phyloP scores from a whole-genome alignment of 1,140 invertebrate genomes.

The Ganaspis sp. region DNA sequence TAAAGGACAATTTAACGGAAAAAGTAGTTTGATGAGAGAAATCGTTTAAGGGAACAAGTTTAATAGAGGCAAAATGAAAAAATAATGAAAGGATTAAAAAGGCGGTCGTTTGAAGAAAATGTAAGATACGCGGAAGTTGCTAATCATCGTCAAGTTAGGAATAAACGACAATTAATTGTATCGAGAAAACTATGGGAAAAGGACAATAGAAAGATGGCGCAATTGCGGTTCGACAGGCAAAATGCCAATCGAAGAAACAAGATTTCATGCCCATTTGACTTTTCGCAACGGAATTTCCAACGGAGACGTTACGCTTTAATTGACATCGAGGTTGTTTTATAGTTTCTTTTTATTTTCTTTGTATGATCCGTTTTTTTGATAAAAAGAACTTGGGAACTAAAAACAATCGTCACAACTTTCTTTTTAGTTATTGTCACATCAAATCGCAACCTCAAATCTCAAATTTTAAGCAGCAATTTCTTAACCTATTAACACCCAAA shows the following conservation, averaged over 20 bases:
- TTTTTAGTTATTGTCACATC: neutral
- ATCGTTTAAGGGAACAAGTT: too few species aligned
- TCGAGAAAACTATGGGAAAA: conserved; percentile 20
- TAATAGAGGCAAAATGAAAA: neutral
- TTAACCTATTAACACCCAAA: too few species aligned
- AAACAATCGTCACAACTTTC: neutral
- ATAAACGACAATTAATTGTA: conserved; percentile 11
- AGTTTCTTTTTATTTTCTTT: conserved; percentile 52
- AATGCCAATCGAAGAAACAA: conserved; percentile 52
- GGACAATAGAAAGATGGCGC: conserved; percentile 9
- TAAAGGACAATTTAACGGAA: too few species aligned
- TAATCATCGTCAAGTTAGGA: neutral
- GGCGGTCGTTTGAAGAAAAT: neutral
- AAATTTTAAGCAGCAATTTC: neutral
- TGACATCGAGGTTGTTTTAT: conserved; percentile 55
- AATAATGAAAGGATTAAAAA: neutral
- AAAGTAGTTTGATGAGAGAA: too few species aligned
- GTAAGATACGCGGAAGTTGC: neutral
- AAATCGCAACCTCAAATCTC: neutral
- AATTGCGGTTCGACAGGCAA: conserved; percentile 21
- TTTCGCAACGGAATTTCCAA: conserved; percentile 60
- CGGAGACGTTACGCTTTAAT: conserved; percentile 61
- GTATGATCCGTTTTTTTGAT: neutral
- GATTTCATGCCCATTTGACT: conserved; percentile 57
- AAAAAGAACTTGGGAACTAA: neutral